Percentiles rank a stretch among this genome's conserved stretches.
phyloP scores from a whole-genome alignment of 2,888 invertebrate species.

The Euplexia lucipara region DNA sequence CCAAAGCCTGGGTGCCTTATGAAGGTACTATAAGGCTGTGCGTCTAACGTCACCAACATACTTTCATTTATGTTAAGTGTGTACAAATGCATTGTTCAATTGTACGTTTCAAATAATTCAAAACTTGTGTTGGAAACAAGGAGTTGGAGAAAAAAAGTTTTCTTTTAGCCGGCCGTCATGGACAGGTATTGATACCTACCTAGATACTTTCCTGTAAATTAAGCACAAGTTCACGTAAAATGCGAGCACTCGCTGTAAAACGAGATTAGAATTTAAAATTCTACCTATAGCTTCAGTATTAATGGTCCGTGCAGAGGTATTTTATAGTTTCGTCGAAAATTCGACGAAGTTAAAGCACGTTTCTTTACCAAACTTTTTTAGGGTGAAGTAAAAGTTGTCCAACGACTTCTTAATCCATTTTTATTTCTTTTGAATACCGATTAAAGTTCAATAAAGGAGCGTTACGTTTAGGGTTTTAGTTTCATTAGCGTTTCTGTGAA shows the following conservation, averaged over 20 bases:
- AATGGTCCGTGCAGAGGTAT: slow-evolving; percentile 58
- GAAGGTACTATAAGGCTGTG: no score
- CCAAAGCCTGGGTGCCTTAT: no score
- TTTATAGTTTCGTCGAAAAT: slow-evolving; percentile 62
- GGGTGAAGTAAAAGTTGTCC: slow-evolving; percentile 65
- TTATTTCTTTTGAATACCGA: slow-evolving; percentile 65
- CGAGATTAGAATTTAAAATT: slow-evolving; percentile 42
- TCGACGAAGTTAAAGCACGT: slow-evolving; percentile 60
- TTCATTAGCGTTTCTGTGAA: slow-evolving; percentile 39
- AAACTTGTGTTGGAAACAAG: no score
- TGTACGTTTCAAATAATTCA: no score
- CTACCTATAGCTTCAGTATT: slow-evolving; percentile 44
- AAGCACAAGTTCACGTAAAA: slow-evolving; percentile 1
- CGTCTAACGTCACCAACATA: no score
- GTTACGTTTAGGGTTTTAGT: slow-evolving; percentile 31
- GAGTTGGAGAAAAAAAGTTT: no score
- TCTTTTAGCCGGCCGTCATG: no score
- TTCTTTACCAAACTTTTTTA: slow-evolving; percentile 69
- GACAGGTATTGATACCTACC: no score
- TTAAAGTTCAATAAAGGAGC: slow-evolving; percentile 61
- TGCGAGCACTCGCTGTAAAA: slow-evolving; percentile 36
- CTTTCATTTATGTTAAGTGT: no score
- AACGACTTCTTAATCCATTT: slow-evolving; percentile 71
- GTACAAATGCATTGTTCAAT: no score
- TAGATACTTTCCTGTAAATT: not conserved